Evolutionary conservation across 2,113 vertebrate genomes (phyloP), one percentile per base, ranked within the genome.

Genomic region (Castor canadensis): DNA sequence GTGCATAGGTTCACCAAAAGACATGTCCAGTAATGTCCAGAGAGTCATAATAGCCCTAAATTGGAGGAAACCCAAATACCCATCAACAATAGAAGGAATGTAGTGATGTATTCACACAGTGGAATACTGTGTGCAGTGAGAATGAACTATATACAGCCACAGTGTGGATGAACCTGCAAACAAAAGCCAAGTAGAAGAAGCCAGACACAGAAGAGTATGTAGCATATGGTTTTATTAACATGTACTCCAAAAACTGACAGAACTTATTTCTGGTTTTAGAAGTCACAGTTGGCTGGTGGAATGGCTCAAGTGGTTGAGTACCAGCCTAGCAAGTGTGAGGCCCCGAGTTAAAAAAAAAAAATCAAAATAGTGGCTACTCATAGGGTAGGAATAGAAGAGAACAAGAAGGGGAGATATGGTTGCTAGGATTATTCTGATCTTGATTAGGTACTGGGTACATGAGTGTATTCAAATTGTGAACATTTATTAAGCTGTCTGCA

Each of bases 1-100:
- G 43, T 16, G 19, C 16, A 87, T 54, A 58, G 20, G 6, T 49
- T 24, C 16, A 89, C 16, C 28, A 67, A 85, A 89, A 86, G 54
- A 90, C 13, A 54, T n/a, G 35, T 49, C 58, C 28, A 84, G 54
- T 15, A 67, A 54, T 79, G 22, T 72, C 60, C 47, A 87, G 13
- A 87, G 73, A 92, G 56, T 86, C 38, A 72, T 75, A 54, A 38
- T 77, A 86, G 49, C 24, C 28, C 45, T 89, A 86, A 89, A 94
- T 45, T 92, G 45, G 28, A 92, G 86, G 49, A 35, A 76, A 69
- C 28, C 24, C 49, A 90, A 76, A 84, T 87, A 66, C 32, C 32
- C 19, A 28, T 49, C 76, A 84, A 80, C 64, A 87, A 67, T 15
- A 62, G 35, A 66, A 83, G 40, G 47, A 95, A 43, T 43, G n/a